Conservation (phyloP, 2,797 vertebrate species). For the Muraenolepis orangiensis region DNA sequence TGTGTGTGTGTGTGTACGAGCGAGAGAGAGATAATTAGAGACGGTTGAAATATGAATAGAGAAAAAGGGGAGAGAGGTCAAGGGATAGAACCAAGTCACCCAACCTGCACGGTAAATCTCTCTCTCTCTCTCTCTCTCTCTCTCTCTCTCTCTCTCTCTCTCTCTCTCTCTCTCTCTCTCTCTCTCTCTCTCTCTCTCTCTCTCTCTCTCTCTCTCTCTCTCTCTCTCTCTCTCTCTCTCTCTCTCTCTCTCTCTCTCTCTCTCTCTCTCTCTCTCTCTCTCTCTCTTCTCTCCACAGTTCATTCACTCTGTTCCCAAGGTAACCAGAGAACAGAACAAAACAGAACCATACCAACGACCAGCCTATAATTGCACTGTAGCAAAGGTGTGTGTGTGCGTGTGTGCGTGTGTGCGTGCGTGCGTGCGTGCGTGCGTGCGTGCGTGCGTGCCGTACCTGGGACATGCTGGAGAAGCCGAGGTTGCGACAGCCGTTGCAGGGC, state of each 20-base stretch:
- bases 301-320: conserved; percentile 57
- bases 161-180: too few species aligned
- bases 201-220: too few species aligned
- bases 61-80: not conserved
- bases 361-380: conserved; percentile 46
- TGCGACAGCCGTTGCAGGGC: conserved; percentile 92
- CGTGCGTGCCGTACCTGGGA: conserved; percentile 76
- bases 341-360: conserved; percentile 43
- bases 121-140: too few species aligned
- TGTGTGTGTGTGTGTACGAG: too few species aligned
- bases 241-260: too few species aligned
- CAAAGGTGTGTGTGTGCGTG: conserved; percentile 9
- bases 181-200: conserved; percentile 2
- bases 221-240: conserved; percentile 1
- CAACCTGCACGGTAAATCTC: too few species aligned
- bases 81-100: too few species aligned
- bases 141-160: conserved; percentile 2
- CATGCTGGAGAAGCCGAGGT: conserved; percentile 87
- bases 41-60: not conserved
- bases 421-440: conserved; percentile 1
- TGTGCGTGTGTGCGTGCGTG: conserved; percentile 10
- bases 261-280: too few species aligned
- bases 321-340: conserved; percentile 54
- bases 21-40: too few species aligned
- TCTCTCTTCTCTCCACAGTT: conserved; percentile 31